Evolutionary conservation across 2,113 vertebrate species (phyloP).

Genomic region (Todiramphus saurophagus): DNA sequence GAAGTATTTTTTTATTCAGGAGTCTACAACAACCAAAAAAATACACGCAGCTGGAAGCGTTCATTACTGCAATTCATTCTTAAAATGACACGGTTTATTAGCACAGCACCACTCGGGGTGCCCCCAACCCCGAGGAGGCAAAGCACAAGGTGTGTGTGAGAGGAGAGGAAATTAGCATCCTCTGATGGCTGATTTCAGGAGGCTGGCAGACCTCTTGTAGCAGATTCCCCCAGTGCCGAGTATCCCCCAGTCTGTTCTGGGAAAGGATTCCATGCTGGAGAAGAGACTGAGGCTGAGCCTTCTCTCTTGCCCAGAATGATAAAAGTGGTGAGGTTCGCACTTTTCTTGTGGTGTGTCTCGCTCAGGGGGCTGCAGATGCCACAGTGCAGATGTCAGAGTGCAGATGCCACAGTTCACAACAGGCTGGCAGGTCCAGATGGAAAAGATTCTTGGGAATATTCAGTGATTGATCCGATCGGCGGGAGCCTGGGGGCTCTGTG

Average conservation of each 20-base stretch:
- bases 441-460: neutral
- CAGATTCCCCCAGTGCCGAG: neutral
- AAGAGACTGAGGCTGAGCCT: neutral
- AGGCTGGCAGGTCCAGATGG: neutral
- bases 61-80: neutral
- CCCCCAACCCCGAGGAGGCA: neutral
- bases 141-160: neutral
- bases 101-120: neutral
- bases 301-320: neutral
- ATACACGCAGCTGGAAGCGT: neutral
- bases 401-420: neutral
- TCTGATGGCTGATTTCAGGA: neutral
- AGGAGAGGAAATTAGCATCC: neutral
- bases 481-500: neutral
- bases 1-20: neutral
- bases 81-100: neutral
- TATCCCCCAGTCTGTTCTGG: neutral
- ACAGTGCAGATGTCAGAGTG: too few species aligned
- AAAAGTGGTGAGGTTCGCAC: neutral
- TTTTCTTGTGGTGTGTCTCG: neutral
- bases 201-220: neutral
- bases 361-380: neutral
- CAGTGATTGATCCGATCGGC: neutral
- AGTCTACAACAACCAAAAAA: neutral
- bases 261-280: neutral